Base-by-base conservation (phyloP, 2,797 vertebrate genomes). In the Mastacembelus armatus region DNA sequence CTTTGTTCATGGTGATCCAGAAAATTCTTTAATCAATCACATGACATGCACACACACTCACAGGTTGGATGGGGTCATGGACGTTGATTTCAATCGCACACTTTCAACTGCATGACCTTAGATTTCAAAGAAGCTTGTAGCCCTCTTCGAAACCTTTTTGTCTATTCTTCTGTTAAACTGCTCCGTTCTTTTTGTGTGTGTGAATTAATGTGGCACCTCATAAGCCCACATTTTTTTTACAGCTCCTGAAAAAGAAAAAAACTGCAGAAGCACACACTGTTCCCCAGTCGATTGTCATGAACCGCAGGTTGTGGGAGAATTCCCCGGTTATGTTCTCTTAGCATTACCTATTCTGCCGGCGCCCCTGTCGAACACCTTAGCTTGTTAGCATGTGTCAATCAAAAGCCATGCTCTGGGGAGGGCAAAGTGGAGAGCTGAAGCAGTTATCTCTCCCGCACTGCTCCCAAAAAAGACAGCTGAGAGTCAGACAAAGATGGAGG, bases 351-450 rank as follows among this genome's bases (percentile, higher is more conserved):
- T 88, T 84, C 87, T 61, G 73, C 77, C 58, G 10, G 73, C 67
- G 60, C 82, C 77, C 77, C 71, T 47, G 78, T 79, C 50, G 43
- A 71, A 89, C 86, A 89, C 87, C 86, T 88, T 36, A 4, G 77
- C 90, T 92, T 89, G 91, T 92, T 92, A 92, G 89, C 90, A 87
- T 90, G 89, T 91, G 91, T 90, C 91, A 92, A 86, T 92, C 91
- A 92, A 86, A 84, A 48, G 56, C 10, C 1, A 10, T 2, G 66
- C 84, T 81, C 85, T 21, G 54, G 78, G 80, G 86, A 84, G 83
- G 85, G 64, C 80, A 77, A 45, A 81, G 83, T 63, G 78, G 82
- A 79, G 71, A 54, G 59, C 69, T 32, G 64, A 16, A 66, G 7
- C 81, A 3, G 51, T 89, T 90, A 85, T 90, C 82, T 80, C 85